Evolutionary conservation across 2,797 vertebrate species (phyloP).

Genomic region (Momotus momota): DNA sequence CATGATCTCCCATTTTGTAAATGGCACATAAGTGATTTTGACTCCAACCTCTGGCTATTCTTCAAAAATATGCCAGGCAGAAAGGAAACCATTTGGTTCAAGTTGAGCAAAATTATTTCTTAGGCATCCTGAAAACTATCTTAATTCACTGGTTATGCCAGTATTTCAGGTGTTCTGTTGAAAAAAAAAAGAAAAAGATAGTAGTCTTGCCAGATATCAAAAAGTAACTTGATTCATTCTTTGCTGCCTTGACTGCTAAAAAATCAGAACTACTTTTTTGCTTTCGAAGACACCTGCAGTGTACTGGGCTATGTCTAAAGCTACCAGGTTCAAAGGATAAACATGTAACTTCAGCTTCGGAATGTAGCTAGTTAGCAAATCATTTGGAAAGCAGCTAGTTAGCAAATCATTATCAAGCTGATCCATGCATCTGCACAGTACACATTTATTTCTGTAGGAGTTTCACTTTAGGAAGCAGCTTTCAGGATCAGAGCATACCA

Average conservation of each 20-base stretch:
- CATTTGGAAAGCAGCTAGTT: too few species aligned
- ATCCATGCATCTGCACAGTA: background rate
- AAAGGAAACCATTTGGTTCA: background rate
- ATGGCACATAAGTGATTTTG: background rate
- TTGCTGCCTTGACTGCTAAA: background rate
- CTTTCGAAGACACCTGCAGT: background rate
- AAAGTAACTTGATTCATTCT: background rate
- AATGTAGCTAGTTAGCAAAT: background rate
- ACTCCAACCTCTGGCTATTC: background rate
- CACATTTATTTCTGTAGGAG: background rate
- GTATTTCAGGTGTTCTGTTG: background rate
- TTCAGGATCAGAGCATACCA: background rate
- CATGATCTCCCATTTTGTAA: background rate
- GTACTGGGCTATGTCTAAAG: background rate
- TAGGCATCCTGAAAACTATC: background rate
- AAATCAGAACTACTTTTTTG: background rate
- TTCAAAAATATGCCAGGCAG: background rate
- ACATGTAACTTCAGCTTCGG: background rate
- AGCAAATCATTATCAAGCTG: background rate
- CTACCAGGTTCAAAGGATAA: background rate
- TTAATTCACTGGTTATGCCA: background rate
- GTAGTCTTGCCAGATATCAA: background rate
- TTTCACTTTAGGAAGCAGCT: background rate
- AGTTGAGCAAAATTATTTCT: background rate
- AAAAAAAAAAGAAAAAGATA: background rate